phyloP scores from a whole-genome alignment of 2,888 invertebrate genomes.

The Rugalucina vietnamica region DNA sequence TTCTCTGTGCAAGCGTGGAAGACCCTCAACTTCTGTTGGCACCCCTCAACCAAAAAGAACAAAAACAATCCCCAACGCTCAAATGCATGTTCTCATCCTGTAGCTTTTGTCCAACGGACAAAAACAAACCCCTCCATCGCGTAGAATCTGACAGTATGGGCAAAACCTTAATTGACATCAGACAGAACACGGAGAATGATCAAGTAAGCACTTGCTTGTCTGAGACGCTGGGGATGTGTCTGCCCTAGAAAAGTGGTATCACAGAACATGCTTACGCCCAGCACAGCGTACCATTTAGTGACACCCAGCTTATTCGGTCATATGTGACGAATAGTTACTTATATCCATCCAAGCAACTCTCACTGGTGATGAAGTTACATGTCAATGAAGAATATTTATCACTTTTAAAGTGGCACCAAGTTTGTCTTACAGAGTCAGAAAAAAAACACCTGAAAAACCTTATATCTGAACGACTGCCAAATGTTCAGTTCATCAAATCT shows the following conservation, averaged over 20 bases:
- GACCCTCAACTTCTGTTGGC: too few species aligned
- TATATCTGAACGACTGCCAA: not conserved
- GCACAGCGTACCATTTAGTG: not conserved
- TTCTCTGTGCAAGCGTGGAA: too few species aligned
- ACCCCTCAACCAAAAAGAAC: too few species aligned
- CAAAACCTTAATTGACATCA: too few species aligned
- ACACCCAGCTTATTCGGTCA: not conserved
- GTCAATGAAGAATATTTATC: conserved; percentile 16
- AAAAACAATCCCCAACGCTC: too few species aligned
- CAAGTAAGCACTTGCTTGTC: too few species aligned
- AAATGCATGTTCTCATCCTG: too few species aligned
- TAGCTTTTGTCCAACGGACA: too few species aligned
- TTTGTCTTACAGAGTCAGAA: not conserved
- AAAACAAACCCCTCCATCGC: too few species aligned
- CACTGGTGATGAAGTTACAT: conserved; percentile 16
- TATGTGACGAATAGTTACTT: not conserved
- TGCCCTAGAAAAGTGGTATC: conserved; percentile 4
- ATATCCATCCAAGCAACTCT: not conserved
- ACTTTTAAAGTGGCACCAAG: conserved; percentile 1
- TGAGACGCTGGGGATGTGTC: too few species aligned
- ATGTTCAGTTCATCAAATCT: conserved; percentile 13
- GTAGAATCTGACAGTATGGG: too few species aligned
- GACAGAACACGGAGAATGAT: too few species aligned
- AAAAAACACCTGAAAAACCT: conserved; percentile 4
- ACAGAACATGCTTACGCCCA: not conserved